Percentiles rank a stretch among this genome's conserved stretches.
Evolutionary conservation across 2,113 vertebrate species (phyloP).

Genomic region (Macaca mulatta): DNA sequence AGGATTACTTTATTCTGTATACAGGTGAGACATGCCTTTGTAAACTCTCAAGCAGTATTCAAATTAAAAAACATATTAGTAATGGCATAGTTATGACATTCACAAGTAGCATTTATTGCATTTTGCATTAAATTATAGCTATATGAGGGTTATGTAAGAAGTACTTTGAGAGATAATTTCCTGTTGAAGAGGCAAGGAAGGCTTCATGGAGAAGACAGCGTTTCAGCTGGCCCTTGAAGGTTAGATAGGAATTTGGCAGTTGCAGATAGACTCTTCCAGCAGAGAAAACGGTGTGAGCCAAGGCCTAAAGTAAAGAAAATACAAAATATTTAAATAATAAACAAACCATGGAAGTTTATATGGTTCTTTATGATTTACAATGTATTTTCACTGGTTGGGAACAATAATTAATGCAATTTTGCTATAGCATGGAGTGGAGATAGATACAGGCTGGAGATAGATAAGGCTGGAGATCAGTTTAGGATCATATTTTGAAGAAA

Average conservation of each 20-base stretch:
- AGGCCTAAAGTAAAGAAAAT: background rate
- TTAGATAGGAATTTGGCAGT: background rate
- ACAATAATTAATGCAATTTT: background rate
- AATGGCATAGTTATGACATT: background rate
- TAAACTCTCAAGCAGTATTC: constrained; percentile 12
- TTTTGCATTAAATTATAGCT: background rate
- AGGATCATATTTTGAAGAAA: background rate
- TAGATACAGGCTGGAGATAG: background rate
- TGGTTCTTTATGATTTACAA: background rate
- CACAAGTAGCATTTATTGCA: background rate
- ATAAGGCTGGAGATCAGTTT: background rate
- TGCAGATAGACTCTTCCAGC: background rate
- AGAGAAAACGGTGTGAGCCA: background rate
- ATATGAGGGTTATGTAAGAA: background rate
- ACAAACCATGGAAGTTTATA: background rate
- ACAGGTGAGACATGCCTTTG: background rate
- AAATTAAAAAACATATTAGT: background rate
- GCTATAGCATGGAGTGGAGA: no score
- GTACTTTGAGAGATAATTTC: background rate
- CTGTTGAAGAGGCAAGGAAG: background rate
- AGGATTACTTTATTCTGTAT: background rate
- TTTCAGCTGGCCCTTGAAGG: background rate
- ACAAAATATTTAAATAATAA: background rate
- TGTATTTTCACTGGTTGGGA: background rate
- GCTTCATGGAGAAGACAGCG: background rate